Base-by-base conservation (phyloP, 1,140 invertebrate species). In the Diprion similis region DNA sequence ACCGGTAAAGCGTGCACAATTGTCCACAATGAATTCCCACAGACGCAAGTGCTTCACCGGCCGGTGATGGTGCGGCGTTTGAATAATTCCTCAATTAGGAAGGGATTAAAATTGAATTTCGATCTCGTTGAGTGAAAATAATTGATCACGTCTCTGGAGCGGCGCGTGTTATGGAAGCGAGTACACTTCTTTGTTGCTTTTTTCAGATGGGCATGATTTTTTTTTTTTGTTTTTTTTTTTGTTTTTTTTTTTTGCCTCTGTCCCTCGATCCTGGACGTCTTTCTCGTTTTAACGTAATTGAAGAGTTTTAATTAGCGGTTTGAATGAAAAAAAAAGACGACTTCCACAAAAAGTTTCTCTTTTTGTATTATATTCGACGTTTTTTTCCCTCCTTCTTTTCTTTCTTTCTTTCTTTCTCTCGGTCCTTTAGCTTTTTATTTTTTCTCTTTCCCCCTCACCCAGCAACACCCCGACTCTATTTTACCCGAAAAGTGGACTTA, bases 61-160 rank as follows among this genome's bases (percentile, higher is more conserved):
- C 7, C 18, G 68, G 72, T 69, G 51, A 17, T 46, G 15, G 64
- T 65, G 11, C 18, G 45, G 67, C 66, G 51, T 46, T 59, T 72
- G 76, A 78, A 76, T 77, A 78, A 78, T 78, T 76, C 70, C 73
- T 75, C 76, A 78, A 79, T 80, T 80, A 80, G 73, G 24, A 74
- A 18, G 68, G 74, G 76, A 80, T 80, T 79, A 78, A 68, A 68
- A 15, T 19, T 13, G 66, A 68, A 18, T 68, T 19, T 68, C 66
- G 66, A 68, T 68, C 8, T 18, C 66, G 37, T 68, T 68, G 3
- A 68, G 13, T 37, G 18, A 68, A 19, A 45, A 68, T 19, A 68
- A 68, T 68, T 68, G 37, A 68, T 19, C 17, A 19, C 18, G 66
- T 68, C 13, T 45, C 11, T 45, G 8, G 66, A 13, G 37, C 24